A percentile compares a stretch with the other conserved stretches of the same genome.
Conservation (phyloP, 2,113 vertebrate genomes). For the Neodontobutis hainanensis region DNA sequence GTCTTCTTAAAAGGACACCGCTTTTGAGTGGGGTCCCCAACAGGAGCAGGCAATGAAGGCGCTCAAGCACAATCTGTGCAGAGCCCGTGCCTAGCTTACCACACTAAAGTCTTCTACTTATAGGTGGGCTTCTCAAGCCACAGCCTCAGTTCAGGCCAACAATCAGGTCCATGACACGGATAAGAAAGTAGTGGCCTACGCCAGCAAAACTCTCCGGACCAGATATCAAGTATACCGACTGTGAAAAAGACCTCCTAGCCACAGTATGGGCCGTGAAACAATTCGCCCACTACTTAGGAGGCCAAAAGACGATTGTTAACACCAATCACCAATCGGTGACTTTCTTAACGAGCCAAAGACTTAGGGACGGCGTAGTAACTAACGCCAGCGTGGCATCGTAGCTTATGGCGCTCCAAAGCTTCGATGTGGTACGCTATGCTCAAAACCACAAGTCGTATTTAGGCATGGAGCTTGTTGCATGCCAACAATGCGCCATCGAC, state of each 20-base stretch:
- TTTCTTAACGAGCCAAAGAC: conserved; percentile 10
- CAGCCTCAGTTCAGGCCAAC: no score
- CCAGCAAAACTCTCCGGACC: not conserved
- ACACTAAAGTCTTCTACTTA: conserved; percentile 10
- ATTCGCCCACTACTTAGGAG: conserved; percentile 6
- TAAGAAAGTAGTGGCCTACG: no score
- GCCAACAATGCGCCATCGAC: no score
- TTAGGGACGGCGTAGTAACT: not conserved
- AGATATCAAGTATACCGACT: conserved; percentile 13
- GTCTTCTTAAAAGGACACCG: not conserved
- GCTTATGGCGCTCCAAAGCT: conserved; percentile 16
- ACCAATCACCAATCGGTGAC: conserved; percentile 11
- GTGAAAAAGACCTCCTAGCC: conserved; percentile 16
- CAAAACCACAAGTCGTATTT: no score
- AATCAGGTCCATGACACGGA: no score
- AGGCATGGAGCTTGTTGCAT: no score
- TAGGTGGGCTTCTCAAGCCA: no score
- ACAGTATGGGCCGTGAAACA: not conserved
- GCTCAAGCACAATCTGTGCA: no score
- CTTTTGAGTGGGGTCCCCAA: no score
- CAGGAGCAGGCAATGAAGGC: no score
- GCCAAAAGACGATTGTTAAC: conserved; percentile 3
- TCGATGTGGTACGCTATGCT: not conserved
- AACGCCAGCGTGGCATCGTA: not conserved
- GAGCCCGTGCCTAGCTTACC: no score